These are phyloP conservation scores for Hormiphora californensis DNA, from an alignment of 37 sponge, comb jelly and placozoan species.

Conservation along the genomic window DNA sequence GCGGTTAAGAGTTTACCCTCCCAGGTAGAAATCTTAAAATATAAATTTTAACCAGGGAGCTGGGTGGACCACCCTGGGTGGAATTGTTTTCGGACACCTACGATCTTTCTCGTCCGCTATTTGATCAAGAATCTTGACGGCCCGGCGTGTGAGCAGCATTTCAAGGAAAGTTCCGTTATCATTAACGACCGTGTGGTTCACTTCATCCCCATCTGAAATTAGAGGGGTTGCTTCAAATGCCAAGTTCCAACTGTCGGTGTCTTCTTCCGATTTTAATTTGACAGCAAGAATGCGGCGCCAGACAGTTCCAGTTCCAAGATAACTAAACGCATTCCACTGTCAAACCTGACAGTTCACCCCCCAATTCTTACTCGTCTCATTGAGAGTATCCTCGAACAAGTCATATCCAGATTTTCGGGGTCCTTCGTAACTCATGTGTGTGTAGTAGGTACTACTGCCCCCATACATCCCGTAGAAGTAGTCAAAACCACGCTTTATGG, in stretches of 20 bases:
- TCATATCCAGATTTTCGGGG: conserved; percentile 13
- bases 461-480: conserved; percentile 42
- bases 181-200: neutral
- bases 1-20: too few relatives aligned
- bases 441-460: conserved; percentile 18
- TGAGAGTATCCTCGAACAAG: neutral
- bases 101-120: neutral
- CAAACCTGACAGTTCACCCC: neutral
- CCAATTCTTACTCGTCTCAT: neutral
- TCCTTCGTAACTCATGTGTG: conserved; percentile 44
- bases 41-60: too few relatives aligned
- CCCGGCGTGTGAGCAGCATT: neutral
- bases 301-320: too few relatives aligned
- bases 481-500: conserved; percentile 23
- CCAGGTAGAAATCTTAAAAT: too few relatives aligned
- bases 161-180: conserved; percentile 31
- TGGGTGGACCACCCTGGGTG: too few relatives aligned
- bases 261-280: too few relatives aligned
- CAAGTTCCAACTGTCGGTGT: too few relatives aligned
- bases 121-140: neutral
- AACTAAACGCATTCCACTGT: too few relatives aligned
- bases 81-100: too few relatives aligned
- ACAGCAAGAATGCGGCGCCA: too few relatives aligned
- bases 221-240: too few relatives aligned
- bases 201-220: too few relatives aligned